Evolutionary conservation across 2,797 vertebrate genomes (phyloP).

Genomic region (Masticophis lateralis): DNA sequence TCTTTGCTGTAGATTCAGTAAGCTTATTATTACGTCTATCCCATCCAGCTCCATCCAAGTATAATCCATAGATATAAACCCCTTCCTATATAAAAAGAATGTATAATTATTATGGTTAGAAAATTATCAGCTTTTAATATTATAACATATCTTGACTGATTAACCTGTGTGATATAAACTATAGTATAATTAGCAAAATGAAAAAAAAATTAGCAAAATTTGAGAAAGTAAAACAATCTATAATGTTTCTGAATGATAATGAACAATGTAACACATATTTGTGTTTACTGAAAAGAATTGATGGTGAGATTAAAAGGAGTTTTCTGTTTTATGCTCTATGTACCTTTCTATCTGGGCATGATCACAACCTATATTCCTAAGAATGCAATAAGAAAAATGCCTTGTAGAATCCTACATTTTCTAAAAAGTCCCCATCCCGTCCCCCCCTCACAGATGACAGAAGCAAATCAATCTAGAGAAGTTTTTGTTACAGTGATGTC

Average conservation of each 20-base stretch:
- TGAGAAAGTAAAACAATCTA: not conserved
- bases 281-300: not conserved
- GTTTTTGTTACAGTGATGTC: not conserved
- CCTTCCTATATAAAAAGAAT: conserved; percentile 74
- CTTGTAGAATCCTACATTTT: not conserved
- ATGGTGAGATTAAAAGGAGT: not conserved
- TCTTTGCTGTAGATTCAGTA: conserved; percentile 77
- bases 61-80: conserved; percentile 81
- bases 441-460: no score
- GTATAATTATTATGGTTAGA: conserved; percentile 32
- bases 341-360: not conserved
- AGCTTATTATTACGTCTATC: conserved; percentile 75
- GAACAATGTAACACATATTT: conserved; percentile 15
- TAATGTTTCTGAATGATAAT: conserved; percentile 26
- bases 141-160: not conserved
- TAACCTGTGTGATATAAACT: conserved; percentile 6
- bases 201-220: conserved; percentile 5
- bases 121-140: conserved; percentile 13
- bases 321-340: not conserved
- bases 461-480: not conserved
- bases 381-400: not conserved
- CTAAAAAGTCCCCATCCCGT: no score
- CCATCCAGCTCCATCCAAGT: conserved; percentile 83
- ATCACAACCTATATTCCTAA: not conserved
- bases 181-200: conserved; percentile 7